Evolutionary conservation across 2,888 invertebrate genomes (phyloP).

Genomic region (Heliconius aoede): DNA sequence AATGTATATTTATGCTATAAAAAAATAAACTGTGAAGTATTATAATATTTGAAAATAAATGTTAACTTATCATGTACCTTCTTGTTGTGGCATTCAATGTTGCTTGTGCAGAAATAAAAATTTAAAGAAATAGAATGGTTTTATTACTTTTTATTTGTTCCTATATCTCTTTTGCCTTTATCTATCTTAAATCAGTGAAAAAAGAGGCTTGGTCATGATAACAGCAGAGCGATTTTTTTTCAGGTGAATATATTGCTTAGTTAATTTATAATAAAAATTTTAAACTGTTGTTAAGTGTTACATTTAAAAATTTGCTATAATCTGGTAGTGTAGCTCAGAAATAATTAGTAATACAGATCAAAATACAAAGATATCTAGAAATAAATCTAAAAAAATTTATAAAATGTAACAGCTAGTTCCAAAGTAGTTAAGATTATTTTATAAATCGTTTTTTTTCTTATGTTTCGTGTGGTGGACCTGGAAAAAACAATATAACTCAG

Average conservation of each 20-base stretch:
- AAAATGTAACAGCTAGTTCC: no score
- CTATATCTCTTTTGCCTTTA: not conserved
- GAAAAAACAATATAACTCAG: no score
- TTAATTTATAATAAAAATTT: not conserved
- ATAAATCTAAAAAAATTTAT: no score
- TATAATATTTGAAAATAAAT: slow-evolving; percentile 5
- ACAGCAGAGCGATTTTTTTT: not conserved
- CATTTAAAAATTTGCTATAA: not conserved
- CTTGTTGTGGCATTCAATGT: slow-evolving; percentile 47
- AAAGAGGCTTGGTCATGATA: not conserved
- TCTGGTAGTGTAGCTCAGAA: not conserved
- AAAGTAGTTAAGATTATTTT: no score
- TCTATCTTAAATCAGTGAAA: not conserved
- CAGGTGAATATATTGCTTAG: not conserved
- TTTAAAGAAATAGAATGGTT: slow-evolving; percentile 5
- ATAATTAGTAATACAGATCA: no score
- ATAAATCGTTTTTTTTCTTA: no score
- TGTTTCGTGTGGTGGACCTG: no score
- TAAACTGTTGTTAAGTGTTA: not conserved
- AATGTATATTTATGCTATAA: not conserved
- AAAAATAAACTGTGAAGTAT: not conserved
- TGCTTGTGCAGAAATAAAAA: slow-evolving; percentile 46
- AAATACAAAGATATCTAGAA: no score
- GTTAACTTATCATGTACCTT: slow-evolving; percentile 24
- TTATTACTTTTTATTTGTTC: not conserved